Evolutionary conservation across 2,888 invertebrate species (phyloP).

Genomic region (Drosophila anomalipes): DNA sequence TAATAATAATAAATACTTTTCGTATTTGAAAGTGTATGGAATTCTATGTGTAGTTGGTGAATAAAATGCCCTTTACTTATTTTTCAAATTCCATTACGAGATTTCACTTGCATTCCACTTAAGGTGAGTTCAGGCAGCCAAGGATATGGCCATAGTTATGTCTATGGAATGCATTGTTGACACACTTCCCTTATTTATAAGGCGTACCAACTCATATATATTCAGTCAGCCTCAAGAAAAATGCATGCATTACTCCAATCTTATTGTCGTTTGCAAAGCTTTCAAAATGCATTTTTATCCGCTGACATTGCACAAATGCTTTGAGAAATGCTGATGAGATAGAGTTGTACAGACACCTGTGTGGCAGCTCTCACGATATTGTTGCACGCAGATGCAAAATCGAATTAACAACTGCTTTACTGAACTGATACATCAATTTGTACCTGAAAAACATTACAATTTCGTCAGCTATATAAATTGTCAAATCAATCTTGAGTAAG

Average conservation of each 20-base stretch:
- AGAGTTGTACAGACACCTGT: constrained; percentile 19
- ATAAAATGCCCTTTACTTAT: constrained; percentile 14
- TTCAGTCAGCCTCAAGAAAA: constrained; percentile 53
- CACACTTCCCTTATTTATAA: constrained; percentile 76
- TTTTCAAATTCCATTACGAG: constrained; percentile 40
- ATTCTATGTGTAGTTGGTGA: neutral
- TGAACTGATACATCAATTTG: neutral
- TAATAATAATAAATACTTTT: neutral
- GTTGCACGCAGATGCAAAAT: constrained; percentile 38
- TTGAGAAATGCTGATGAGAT: constrained; percentile 26
- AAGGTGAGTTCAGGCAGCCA: constrained; percentile 43
- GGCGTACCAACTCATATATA: constrained; percentile 69
- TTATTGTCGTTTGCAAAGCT: constrained; percentile 24
- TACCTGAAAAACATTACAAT: neutral
- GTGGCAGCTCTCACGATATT: neutral
- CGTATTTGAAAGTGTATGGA: constrained; percentile 25
- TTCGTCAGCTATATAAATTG: neutral
- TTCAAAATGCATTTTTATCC: constrained; percentile 31
- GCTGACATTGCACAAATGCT: constrained; percentile 68
- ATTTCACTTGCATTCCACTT: constrained; percentile 47
- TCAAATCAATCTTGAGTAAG: neutral
- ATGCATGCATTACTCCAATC: constrained; percentile 50
- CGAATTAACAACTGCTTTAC: constrained; percentile 11
- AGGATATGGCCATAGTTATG: constrained; percentile 21
- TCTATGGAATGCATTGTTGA: constrained; percentile 73